A percentile compares a stretch with the other conserved stretches of the same genome.
Conservation (phyloP, 1,140 invertebrate genomes). For the Thaumetopoea pityocampa region DNA sequence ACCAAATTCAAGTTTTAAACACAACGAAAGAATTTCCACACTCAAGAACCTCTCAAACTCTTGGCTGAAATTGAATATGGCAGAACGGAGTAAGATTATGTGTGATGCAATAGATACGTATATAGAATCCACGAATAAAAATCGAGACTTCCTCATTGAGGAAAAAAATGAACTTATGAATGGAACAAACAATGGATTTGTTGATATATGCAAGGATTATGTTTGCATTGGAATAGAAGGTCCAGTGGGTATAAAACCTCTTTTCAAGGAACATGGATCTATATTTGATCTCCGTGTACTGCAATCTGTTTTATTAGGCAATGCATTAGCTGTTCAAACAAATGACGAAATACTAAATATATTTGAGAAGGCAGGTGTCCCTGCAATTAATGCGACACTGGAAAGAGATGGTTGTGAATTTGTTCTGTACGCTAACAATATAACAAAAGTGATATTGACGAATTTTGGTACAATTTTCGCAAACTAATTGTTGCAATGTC, state of each 20-base stretch:
- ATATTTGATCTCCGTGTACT: neutral
- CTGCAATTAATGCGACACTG: neutral
- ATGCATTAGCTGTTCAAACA: neutral
- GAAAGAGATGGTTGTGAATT: neutral
- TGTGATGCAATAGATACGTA: neutral
- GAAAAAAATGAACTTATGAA: neutral
- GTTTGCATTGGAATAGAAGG: neutral
- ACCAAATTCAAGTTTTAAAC: too few species aligned
- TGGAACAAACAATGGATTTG: neutral
- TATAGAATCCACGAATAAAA: neutral
- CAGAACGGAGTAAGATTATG: neutral
- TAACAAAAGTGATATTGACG: slow-evolving; percentile 18
- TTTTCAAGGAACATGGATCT: too few species aligned
- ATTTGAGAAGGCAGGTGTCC: neutral
- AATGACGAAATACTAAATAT: neutral
- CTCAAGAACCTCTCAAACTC: neutral
- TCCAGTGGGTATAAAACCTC: neutral
- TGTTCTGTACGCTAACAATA: neutral
- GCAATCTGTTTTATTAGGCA: neutral
- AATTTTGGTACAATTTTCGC: slow-evolving; percentile 34
- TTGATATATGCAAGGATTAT: slow-evolving; percentile 7
- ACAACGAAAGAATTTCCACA: neutral
- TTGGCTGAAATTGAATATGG: neutral
- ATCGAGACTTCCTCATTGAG: neutral
- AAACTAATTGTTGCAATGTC: slow-evolving; percentile 17